These are phyloP conservation scores for Hormaphis cornu DNA, from an alignment of 1,140 invertebrate genomes.

Conservation along the genomic window DNA sequence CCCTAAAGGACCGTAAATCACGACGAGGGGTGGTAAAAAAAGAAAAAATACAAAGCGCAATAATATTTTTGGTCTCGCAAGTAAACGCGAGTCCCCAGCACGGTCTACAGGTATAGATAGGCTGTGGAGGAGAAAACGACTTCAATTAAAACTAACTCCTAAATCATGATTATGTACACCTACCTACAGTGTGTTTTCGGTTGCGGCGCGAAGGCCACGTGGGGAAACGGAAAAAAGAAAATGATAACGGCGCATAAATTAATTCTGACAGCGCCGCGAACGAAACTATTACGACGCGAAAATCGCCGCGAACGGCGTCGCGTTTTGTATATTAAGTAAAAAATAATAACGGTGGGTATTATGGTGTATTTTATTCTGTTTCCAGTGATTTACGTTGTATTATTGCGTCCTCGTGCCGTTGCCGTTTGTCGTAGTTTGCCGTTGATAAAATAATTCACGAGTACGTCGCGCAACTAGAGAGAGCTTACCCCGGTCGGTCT, in stretches of 20 bases:
- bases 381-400: no score
- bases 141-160: slow-evolving; percentile 25
- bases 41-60: not conserved
- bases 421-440: no score
- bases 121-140: slow-evolving; percentile 16
- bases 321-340: no score
- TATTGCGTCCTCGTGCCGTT: no score
- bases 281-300: not conserved
- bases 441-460: no score
- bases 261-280: slow-evolving; percentile 9
- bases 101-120: not conserved
- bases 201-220: not conserved
- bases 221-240: not conserved
- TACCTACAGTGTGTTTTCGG: slow-evolving; percentile 10
- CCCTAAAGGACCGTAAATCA: slow-evolving; percentile 24
- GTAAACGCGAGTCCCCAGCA: not conserved
- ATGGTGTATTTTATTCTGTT: no score
- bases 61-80: not conserved
- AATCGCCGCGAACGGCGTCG: no score
- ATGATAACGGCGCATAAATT: not conserved
- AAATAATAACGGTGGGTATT: no score
- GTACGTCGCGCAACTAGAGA: no score
- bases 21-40: not conserved
- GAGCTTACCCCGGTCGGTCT: no score
- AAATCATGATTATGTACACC: slow-evolving; percentile 32